phyloP scores from a whole-genome alignment of 2,797 vertebrate genomes.

The Lithobates sylvaticus region DNA sequence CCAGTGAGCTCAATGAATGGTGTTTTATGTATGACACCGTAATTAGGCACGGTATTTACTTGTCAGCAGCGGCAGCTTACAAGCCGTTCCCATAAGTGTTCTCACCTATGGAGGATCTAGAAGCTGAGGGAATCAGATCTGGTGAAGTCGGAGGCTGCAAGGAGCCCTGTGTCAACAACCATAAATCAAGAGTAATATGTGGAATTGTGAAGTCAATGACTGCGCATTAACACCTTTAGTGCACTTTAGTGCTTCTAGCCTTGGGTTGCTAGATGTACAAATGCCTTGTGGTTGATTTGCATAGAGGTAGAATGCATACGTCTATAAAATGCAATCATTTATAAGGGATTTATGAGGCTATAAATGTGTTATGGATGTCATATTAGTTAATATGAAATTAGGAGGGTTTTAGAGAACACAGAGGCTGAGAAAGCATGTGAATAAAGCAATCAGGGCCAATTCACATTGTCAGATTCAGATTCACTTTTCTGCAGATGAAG shows the following conservation, averaged over 20 bases:
- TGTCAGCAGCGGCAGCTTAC: constrained; percentile 46
- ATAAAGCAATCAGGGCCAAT: no score
- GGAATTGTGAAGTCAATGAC: constrained; percentile 38
- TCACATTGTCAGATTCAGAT: no score
- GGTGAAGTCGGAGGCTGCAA: constrained; percentile 40
- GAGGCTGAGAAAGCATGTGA: not conserved
- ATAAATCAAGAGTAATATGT: constrained; percentile 50
- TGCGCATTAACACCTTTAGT: constrained; percentile 9
- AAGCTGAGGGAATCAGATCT: constrained; percentile 33
- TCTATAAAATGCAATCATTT: not conserved
- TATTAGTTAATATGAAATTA: not conserved
- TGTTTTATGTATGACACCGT: constrained; percentile 63
- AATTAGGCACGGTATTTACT: constrained; percentile 61
- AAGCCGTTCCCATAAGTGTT: constrained; percentile 56
- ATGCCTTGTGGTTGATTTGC: not conserved
- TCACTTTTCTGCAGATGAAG: no score
- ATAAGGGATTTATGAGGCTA: not conserved
- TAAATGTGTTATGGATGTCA: not conserved
- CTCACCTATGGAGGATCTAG: constrained; percentile 54
- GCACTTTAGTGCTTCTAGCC: not conserved
- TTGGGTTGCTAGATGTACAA: not conserved
- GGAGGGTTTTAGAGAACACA: no score
- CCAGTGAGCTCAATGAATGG: constrained; percentile 62
- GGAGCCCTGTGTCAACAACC: constrained; percentile 37
- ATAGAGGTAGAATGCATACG: not conserved